Evolutionary conservation across 1,140 invertebrate genomes (phyloP).

Genomic region (Saccostrea echinata): DNA sequence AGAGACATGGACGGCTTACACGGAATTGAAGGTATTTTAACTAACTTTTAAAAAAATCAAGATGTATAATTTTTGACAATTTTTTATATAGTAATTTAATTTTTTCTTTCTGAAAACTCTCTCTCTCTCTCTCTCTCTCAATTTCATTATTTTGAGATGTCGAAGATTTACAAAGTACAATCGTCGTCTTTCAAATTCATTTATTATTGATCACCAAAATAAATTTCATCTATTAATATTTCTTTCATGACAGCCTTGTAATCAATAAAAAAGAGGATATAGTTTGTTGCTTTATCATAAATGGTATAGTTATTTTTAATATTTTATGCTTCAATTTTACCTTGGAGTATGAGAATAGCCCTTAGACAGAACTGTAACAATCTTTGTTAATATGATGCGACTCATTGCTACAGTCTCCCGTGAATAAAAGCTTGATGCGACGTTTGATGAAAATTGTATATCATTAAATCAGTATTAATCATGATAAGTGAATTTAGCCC

Average conservation of each 20-base stretch:
- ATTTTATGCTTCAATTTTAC: not conserved
- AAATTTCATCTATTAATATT: not conserved
- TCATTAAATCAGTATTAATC: constrained; percentile 34
- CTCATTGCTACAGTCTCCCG: not conserved
- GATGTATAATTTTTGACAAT: not conserved
- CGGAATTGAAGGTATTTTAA: constrained; percentile 8
- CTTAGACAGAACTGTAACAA: not conserved
- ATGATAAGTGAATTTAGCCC: constrained; percentile 14
- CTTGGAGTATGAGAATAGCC: not conserved
- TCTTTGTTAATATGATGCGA: not conserved
- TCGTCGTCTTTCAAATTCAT: not conserved
- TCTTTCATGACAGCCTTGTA: not conserved
- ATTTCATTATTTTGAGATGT: not conserved
- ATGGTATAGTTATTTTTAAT: not conserved
- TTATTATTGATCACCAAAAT: not conserved
- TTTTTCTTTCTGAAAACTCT: too few species aligned
- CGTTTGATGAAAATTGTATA: constrained; percentile 33
- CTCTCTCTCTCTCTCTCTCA: not conserved
- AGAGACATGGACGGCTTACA: not conserved
- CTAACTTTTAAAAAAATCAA: not conserved
- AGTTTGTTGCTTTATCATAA: not conserved
- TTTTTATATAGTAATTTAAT: not conserved
- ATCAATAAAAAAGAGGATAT: not conserved
- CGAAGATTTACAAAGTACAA: not conserved
- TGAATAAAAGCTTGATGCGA: not conserved